phyloP scores from a whole-genome alignment of 2,888 invertebrate species.

The Synanthedon tipuliformis region DNA sequence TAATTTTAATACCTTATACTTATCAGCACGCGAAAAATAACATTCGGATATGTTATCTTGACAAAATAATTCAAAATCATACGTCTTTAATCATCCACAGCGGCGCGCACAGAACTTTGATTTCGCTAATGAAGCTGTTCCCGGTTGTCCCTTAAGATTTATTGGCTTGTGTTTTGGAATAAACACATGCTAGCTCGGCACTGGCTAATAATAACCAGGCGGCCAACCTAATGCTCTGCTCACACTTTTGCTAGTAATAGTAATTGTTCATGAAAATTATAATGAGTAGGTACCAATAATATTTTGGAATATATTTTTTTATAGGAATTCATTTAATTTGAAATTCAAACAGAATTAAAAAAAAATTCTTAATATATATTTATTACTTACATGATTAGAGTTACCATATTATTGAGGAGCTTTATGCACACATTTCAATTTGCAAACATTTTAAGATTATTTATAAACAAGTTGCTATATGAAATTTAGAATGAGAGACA shows the following conservation, averaged over 20 bases:
- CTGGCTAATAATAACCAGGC: conserved; percentile 55
- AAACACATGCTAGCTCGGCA: conserved; percentile 47
- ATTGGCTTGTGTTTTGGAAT: conserved; percentile 43
- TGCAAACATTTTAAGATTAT: too few species aligned
- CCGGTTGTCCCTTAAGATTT: conserved; percentile 49
- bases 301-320: too few species aligned
- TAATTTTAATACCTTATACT: conserved; percentile 15
- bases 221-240: conserved; percentile 44
- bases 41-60: conserved; percentile 21
- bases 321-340: too few species aligned
- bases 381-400: too few species aligned
- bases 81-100: conserved; percentile 29
- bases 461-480: too few species aligned
- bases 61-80: conserved; percentile 15
- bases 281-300: too few species aligned
- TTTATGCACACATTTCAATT: too few species aligned
- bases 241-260: conserved; percentile 32
- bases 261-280: too few species aligned
- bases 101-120: conserved; percentile 29
- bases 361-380: too few species aligned
- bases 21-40: conserved; percentile 15
- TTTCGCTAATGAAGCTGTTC: conserved; percentile 59
- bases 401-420: too few species aligned
- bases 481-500: too few species aligned
- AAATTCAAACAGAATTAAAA: too few species aligned